A percentile compares a stretch with the other conserved stretches of the same genome.
Conservation (phyloP, 2,888 invertebrate species). For the Phasia obesa region DNA sequence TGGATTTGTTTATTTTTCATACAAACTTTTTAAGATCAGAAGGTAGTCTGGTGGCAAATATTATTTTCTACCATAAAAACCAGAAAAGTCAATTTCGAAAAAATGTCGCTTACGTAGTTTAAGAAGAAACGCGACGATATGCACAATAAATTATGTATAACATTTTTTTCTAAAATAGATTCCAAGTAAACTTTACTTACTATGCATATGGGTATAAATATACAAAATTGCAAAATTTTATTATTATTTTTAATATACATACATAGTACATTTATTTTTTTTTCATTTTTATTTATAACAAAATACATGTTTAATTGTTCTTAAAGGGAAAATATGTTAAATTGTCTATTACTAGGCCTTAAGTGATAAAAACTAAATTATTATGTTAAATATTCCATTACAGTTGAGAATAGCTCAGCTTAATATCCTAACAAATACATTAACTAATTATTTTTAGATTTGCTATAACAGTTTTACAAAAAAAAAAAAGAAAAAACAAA, state of each 20-base stretch:
- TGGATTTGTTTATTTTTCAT: too few relatives aligned
- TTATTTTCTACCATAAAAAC: too few relatives aligned
- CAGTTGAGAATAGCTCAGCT: slow-evolving; percentile 51
- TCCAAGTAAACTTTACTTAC: too few relatives aligned
- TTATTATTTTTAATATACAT: slow-evolving; percentile 30
- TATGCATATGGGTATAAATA: too few relatives aligned
- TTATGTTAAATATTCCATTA: slow-evolving; percentile 33
- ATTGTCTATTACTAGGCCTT: slow-evolving; percentile 60
- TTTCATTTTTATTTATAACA: slow-evolving; percentile 61
- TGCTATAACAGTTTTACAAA: slow-evolving; percentile 54
- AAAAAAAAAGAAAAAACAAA: slow-evolving; percentile 2
- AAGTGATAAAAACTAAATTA: slow-evolving; percentile 56
- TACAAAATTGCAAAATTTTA: not conserved
- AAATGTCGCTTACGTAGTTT: too few relatives aligned
- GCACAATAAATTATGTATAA: too few relatives aligned
- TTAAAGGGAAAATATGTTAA: slow-evolving; percentile 52
- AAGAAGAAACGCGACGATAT: too few relatives aligned
- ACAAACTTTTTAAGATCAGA: too few relatives aligned
- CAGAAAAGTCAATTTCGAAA: too few relatives aligned
- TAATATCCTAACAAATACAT: slow-evolving; percentile 53
- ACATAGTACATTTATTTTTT: slow-evolving; percentile 40
- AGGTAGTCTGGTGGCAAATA: too few relatives aligned
- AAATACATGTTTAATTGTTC: slow-evolving; percentile 58
- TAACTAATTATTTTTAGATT: slow-evolving; percentile 59
- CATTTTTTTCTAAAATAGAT: too few relatives aligned